phyloP scores from a whole-genome alignment of 2,888 invertebrate genomes.

The Dynastes tityus region DNA sequence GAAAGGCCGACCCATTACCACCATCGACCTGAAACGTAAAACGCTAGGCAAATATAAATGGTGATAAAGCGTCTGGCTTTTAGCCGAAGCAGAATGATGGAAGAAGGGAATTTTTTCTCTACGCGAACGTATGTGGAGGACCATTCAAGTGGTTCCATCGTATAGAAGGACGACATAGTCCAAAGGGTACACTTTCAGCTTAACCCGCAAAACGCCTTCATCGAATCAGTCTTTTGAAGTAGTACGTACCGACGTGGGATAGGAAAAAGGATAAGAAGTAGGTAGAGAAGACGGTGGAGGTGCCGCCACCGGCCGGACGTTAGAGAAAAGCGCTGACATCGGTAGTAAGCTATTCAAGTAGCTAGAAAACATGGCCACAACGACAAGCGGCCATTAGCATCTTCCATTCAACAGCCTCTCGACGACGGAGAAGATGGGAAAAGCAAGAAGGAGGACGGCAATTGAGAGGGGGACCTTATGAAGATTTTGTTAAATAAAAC shows the following conservation, averaged over 20 bases:
- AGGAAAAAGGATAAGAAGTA: too few relatives aligned
- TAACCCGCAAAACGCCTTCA: conserved; percentile 66
- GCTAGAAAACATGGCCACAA: conserved; percentile 63
- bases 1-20: too few relatives aligned
- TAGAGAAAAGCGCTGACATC: conserved; percentile 67
- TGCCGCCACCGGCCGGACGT: background rate
- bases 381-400: conserved; percentile 65
- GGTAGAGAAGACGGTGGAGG: too few relatives aligned
- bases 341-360: conserved; percentile 66
- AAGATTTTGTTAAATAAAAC: too few relatives aligned
- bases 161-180: background rate
- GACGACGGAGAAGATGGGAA: background rate
- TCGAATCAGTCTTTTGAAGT: conserved; percentile 69
- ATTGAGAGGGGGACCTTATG: too few relatives aligned
- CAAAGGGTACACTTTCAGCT: conserved; percentile 60
- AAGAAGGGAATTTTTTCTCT: background rate
- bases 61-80: conserved; percentile 9
- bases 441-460: too few relatives aligned
- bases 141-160: background rate
- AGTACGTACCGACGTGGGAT: conserved; percentile 54
- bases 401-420: conserved; percentile 64
- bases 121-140: background rate
- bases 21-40: background rate
- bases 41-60: conserved; percentile 11
- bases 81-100: background rate